phyloP scores from a whole-genome alignment of 37 sponge, comb jelly and placozoan genomes.

The Cladorhizidae sp. region DNA sequence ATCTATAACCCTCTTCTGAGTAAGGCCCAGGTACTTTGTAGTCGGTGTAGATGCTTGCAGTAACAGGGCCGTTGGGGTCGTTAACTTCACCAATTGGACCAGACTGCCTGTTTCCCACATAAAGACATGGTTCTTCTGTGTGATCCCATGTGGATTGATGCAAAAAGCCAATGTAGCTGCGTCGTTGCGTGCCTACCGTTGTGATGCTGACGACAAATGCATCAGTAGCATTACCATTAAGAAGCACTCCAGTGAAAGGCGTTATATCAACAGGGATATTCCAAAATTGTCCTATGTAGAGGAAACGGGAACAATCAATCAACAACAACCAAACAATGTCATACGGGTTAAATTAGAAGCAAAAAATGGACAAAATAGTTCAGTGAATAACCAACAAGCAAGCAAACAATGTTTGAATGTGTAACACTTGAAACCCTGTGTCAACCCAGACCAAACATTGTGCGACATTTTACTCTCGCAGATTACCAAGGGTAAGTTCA shows the following conservation, averaged over 20 bases:
- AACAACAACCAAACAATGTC: neutral
- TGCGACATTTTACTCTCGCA: too few species aligned
- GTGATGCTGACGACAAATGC: neutral
- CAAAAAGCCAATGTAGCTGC: conserved; percentile 45
- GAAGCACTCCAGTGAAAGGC: conserved; percentile 7
- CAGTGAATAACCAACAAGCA: too few species aligned
- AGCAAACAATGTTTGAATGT: too few species aligned
- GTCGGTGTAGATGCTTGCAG: conserved; percentile 52
- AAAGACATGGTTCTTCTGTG: conserved; percentile 27
- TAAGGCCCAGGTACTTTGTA: conserved; percentile 4
- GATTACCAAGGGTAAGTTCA: too few species aligned
- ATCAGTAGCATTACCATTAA: neutral
- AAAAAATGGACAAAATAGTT: neutral
- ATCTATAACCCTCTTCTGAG: conserved; percentile 5
- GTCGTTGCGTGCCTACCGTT: neutral
- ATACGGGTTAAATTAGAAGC: neutral
- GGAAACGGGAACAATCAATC: neutral
- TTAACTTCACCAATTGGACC: conserved; percentile 37
- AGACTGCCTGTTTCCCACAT: conserved; percentile 54
- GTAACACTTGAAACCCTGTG: too few species aligned
- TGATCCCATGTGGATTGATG: conserved; percentile 43
- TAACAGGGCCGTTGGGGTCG: conserved; percentile 30
- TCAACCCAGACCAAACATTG: too few species aligned
- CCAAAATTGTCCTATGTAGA: conserved; percentile 79
- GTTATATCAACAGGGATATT: conserved; percentile 58